phyloP scores from a whole-genome alignment of 2,888 invertebrate genomes.

The Pammene fasciana region DNA sequence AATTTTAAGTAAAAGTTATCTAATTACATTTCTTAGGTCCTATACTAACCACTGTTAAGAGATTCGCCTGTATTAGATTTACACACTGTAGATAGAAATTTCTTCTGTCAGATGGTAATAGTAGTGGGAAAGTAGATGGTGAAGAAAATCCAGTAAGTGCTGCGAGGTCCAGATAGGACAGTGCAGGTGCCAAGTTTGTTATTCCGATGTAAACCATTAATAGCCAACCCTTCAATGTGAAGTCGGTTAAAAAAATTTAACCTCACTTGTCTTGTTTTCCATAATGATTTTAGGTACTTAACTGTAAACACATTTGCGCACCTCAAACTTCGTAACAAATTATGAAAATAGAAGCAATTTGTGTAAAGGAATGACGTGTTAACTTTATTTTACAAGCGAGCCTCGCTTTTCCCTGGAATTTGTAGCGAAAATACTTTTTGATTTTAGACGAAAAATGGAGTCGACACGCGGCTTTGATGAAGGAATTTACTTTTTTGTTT shows the following conservation, averaged over 20 bases:
- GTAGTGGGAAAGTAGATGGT: too few species aligned
- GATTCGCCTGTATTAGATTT: too few species aligned
- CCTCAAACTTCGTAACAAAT: conserved; percentile 35
- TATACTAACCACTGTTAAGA: too few species aligned
- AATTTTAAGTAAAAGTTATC: too few species aligned
- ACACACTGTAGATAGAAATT: too few species aligned
- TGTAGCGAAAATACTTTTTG: conserved; percentile 24
- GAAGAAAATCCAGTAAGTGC: too few species aligned
- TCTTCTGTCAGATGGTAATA: too few species aligned
- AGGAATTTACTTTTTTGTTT: conserved; percentile 1
- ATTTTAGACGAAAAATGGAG: conserved; percentile 17
- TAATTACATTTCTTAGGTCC: too few species aligned
- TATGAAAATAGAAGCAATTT: conserved; percentile 40
- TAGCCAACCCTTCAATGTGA: too few species aligned
- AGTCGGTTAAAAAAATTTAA: background rate
- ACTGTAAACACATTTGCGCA: conserved; percentile 30
- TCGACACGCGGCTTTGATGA: conserved; percentile 1
- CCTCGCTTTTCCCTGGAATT: conserved; percentile 13
- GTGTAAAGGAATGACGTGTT: conserved; percentile 35
- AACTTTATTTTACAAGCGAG: conserved; percentile 31
- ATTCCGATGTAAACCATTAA: too few species aligned
- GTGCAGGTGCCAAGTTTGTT: too few species aligned
- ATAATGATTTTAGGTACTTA: background rate
- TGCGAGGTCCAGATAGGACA: too few species aligned
- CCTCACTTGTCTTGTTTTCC: background rate